Evolutionary conservation across 1,140 invertebrate species (phyloP).

Genomic region (Telenomus remus): DNA sequence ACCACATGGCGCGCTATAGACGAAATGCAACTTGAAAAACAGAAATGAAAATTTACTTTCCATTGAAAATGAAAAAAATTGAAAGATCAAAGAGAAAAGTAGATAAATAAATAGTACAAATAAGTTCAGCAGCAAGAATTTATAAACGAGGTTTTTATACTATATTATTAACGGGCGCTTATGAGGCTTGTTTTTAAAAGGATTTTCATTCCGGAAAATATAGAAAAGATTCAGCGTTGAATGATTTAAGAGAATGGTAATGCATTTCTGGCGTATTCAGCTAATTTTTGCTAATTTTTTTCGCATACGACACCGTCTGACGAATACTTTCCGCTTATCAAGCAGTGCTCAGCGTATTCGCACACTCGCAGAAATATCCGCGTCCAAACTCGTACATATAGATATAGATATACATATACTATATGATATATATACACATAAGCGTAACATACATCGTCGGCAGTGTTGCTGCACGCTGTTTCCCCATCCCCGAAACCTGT

Average conservation of each 20-base stretch:
- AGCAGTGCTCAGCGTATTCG: slow-evolving; percentile 35
- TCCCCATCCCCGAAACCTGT: slow-evolving; percentile 46
- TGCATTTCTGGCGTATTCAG: slow-evolving; percentile 50
- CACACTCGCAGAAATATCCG: slow-evolving; percentile 24
- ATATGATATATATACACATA: slow-evolving; percentile 22
- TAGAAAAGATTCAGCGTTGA: slow-evolving; percentile 39
- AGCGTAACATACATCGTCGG: slow-evolving; percentile 38
- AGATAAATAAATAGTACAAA: too few relatives aligned
- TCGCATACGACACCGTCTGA: slow-evolving; percentile 47
- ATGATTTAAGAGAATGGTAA: slow-evolving; percentile 58
- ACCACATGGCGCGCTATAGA: slow-evolving; percentile 10
- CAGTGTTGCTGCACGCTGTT: slow-evolving; percentile 29
- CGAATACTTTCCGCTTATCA: slow-evolving; percentile 57
- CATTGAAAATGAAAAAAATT: too few relatives aligned
- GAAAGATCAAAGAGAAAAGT: too few relatives aligned
- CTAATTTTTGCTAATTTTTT: slow-evolving; percentile 52
- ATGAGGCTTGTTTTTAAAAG: slow-evolving; percentile 22
- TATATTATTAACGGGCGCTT: slow-evolving; percentile 41
- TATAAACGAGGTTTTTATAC: slow-evolving; percentile 26
- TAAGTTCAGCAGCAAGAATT: slow-evolving; percentile 18
- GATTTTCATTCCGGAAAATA: slow-evolving; percentile 41
- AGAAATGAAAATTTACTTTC: too few relatives aligned
- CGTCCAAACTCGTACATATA: not conserved
- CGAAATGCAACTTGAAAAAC: too few relatives aligned
- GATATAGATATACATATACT: not conserved